Evolutionary conservation across 2,888 invertebrate species (phyloP), one percentile per base, ranked within the genome.

Genomic region (Brachypterus glaber): DNA sequence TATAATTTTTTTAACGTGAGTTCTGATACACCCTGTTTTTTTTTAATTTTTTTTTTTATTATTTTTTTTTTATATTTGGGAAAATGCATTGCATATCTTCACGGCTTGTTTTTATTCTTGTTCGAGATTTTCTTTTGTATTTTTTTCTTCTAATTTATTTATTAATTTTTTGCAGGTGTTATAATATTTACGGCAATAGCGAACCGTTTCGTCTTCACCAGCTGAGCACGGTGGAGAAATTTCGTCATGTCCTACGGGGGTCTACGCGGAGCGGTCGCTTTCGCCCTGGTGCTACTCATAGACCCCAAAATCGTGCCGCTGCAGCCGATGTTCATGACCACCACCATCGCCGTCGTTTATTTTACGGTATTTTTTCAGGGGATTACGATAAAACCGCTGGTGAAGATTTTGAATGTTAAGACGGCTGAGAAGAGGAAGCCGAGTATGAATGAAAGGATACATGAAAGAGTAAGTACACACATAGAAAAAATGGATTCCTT

Each of bases 351-450:
- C 33, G 91, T 97, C 48, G 89, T 98, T 54, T 91, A 96, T 64
- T 96, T 96, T 69, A 97, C 98, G 2, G 96, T 97, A n/a, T 96
- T 98, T 67, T 74, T 97, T 56, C 97, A 97, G 76, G 97, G 97
- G 43, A 95, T 96, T 54, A 93, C 96, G n/a, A 96, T 97, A 57
- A 96, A 96, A 60, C 96, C 96, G 7, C 73, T 97, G 43, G 96
- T 97, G 9, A 88, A 84, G 67, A 82, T 92, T 51, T 72, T 97
- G 39, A 92, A 93, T 59, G 93, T 97, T 3, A 91, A 91, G 66
- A 80, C 84, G 37, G 88, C 88, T 3, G 84, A 87, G 54, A 88
- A 86, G 59, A 73, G 84, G 44, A 89, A 91, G 55, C 86, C 89
- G 16, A 89, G 90, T 2, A 93, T 97, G 92, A 93, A 93, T 63